Evolutionary conservation across 2,797 vertebrate genomes (phyloP).

Genomic region (Micrastur ruficollis): DNA sequence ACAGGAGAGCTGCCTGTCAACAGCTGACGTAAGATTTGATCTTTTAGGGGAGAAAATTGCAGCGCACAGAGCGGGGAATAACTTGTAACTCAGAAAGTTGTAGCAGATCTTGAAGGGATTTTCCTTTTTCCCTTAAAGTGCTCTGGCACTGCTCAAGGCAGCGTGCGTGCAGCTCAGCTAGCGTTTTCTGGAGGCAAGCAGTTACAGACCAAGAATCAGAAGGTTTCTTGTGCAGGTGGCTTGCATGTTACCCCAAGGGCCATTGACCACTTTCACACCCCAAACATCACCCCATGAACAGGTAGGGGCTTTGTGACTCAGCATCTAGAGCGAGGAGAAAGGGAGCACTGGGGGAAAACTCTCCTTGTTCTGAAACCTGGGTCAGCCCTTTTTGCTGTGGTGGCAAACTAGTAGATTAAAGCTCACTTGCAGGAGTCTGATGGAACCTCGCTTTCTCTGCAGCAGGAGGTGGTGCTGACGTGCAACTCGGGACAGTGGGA

Average conservation of each 20-base stretch:
- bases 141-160: neutral
- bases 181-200: neutral
- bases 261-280: neutral
- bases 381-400: neutral
- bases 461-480: conserved; percentile 80
- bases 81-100: neutral
- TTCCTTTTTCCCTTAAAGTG: neutral
- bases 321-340: neutral
- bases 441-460: neutral
- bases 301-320: rapidly evolving
- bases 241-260: neutral
- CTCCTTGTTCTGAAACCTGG: neutral
- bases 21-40: neutral
- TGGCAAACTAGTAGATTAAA: neutral
- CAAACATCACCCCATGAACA: rapidly evolving
- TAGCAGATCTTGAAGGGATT: neutral
- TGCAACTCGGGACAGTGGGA: conserved; percentile 89
- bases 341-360: neutral
- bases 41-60: neutral
- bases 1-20: neutral
- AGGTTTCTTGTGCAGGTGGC: neutral
- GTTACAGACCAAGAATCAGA: neutral
- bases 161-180: neutral
- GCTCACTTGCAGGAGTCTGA: neutral
- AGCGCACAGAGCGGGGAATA: neutral